Percentiles rank a stretch among this genome's conserved stretches.
These are phyloP conservation scores for Discoglossus pictus DNA, from an alignment of 2,797 vertebrate genomes.

Conservation along the genomic window DNA sequence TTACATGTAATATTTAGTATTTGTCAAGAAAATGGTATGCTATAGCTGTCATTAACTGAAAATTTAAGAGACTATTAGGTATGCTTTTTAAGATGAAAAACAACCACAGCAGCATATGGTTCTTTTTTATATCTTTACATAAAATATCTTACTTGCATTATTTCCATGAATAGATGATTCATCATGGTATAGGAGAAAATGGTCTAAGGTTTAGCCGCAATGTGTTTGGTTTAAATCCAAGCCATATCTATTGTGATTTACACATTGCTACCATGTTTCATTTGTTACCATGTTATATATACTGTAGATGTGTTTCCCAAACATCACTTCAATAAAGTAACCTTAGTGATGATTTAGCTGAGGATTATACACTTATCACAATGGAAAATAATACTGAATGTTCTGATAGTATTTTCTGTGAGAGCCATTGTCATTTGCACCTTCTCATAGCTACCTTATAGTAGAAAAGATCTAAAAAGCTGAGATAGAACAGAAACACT, in stretches of 20 bases:
- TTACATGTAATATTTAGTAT: conserved; percentile 14
- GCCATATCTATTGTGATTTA: conserved; percentile 12
- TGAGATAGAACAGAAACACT: no score
- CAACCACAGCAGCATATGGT: conserved; percentile 30
- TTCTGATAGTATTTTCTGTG: no score
- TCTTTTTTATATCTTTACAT: conserved; percentile 36
- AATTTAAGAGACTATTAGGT: conserved; percentile 31
- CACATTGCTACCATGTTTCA: background rate
- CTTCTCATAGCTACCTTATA: no score
- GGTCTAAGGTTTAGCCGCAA: conserved; percentile 1
- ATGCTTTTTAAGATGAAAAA: conserved; percentile 26
- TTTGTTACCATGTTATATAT: no score
- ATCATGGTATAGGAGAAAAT: conserved; percentile 24
- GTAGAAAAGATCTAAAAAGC: no score
- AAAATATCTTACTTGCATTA: conserved; percentile 13
- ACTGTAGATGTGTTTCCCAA: no score
- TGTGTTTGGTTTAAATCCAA: conserved; percentile 11
- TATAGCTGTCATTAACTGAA: conserved; percentile 21
- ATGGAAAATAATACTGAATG: no score
- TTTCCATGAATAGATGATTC: conserved; percentile 33
- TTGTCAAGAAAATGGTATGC: conserved; percentile 21
- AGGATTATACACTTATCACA: no score
- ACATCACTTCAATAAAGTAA: no score
- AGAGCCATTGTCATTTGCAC: no score
- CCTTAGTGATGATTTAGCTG: no score